Evolutionary conservation across 2,888 invertebrate species (phyloP).

Genomic region (Erynnis tages): DNA sequence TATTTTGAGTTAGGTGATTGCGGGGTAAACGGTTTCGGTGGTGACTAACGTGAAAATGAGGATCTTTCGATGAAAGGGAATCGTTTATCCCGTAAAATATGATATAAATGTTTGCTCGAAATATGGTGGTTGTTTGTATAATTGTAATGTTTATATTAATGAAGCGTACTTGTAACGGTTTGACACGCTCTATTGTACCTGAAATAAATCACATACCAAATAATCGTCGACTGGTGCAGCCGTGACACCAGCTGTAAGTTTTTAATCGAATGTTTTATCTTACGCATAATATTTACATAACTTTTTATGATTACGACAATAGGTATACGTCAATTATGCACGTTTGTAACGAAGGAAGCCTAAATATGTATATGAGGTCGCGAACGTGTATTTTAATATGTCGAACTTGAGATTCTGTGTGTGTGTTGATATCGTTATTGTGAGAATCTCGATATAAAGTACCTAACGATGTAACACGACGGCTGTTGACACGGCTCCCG

Average conservation of each 20-base stretch:
- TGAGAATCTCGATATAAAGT: constrained; percentile 59
- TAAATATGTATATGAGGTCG: not conserved
- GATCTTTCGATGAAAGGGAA: constrained; percentile 4
- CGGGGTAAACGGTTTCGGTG: constrained; percentile 21
- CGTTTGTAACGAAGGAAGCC: constrained; percentile 18
- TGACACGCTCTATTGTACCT: constrained; percentile 70
- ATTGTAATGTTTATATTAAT: constrained; percentile 26
- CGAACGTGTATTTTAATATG: not conserved
- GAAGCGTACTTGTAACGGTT: constrained; percentile 39
- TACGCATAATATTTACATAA: constrained; percentile 1
- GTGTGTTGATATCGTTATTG: constrained; percentile 37
- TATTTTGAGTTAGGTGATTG: constrained; percentile 15
- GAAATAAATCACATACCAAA: constrained; percentile 62
- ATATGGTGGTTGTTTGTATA: constrained; percentile 20
- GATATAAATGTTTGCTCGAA: constrained; percentile 14
- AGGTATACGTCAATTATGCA: constrained; percentile 29
- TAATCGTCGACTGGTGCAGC: constrained; percentile 32
- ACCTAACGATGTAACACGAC: constrained; percentile 33
- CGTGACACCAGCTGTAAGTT: constrained; percentile 19
- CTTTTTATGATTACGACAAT: not conserved
- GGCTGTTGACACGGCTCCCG: constrained; percentile 60
- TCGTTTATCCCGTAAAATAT: constrained; percentile 19
- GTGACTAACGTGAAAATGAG: too few species aligned
- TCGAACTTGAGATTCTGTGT: constrained; percentile 11
- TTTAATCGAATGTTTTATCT: not conserved